phyloP scores from a whole-genome alignment of 2,113 vertebrate genomes.

The Cricetomys ansorgei region DNA sequence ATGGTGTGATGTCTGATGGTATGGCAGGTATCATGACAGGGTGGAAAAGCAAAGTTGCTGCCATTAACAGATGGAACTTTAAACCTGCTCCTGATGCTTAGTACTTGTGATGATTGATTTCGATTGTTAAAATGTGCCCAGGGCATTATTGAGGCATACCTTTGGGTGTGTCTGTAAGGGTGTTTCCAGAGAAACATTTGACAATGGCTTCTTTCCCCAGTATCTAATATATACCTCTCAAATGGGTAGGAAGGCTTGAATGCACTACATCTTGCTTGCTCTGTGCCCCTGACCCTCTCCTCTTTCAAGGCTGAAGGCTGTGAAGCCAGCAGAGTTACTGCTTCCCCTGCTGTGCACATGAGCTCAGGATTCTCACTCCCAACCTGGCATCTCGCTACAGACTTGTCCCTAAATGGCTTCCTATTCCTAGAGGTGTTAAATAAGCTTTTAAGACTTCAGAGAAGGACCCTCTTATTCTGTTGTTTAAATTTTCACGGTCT shows the following conservation, averaged over 20 bases:
- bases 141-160: not conserved
- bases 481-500: not conserved
- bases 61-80: not conserved
- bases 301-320: slow-evolving; percentile 17
- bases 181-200: slow-evolving; percentile 21
- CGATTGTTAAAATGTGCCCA: not conserved
- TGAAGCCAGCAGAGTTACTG: slow-evolving; percentile 37
- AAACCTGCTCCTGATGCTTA: not conserved
- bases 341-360: slow-evolving; percentile 46
- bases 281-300: not conserved
- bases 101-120: not conserved
- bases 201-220: slow-evolving; percentile 55
- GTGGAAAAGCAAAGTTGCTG: not conserved
- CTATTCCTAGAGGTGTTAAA: not conserved
- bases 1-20: not conserved
- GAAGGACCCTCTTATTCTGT: not conserved
- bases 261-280: not conserved
- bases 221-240: slow-evolving; percentile 34
- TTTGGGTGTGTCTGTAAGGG: not conserved
- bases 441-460: not conserved
- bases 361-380: not conserved
- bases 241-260: not conserved
- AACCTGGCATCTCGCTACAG: not conserved
- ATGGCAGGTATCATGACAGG: not conserved
- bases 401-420: not conserved